Percentiles rank a stretch among this genome's conserved stretches.
These are phyloP conservation scores for Motacilla tschutschensis DNA, from an alignment of 2,113 vertebrate genomes.

Conservation along the genomic window DNA sequence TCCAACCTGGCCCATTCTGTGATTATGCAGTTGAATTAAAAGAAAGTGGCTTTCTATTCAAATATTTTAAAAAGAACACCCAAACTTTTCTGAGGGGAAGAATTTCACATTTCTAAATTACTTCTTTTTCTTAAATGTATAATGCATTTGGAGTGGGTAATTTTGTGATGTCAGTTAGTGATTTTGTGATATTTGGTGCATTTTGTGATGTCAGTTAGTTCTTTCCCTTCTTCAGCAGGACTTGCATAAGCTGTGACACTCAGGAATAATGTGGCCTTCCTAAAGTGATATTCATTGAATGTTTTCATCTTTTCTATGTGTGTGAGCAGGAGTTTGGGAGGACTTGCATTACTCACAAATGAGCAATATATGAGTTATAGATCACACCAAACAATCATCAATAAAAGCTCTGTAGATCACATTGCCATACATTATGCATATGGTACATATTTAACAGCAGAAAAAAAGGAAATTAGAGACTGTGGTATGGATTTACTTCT, in stretches of 20 bases:
- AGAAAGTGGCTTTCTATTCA: neutral
- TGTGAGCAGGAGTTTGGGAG: constrained; percentile 32
- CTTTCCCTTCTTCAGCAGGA: neutral
- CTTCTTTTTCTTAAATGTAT: neutral
- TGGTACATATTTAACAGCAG: constrained; percentile 6
- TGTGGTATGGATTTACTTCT: neutral
- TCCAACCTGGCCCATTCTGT: neutral
- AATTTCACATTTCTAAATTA: neutral
- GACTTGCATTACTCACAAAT: constrained; percentile 43
- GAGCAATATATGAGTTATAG: constrained; percentile 41
- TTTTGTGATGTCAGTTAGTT: neutral
- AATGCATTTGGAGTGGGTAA: neutral
- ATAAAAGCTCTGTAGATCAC: neutral
- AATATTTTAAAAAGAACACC: neutral
- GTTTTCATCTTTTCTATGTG: neutral
- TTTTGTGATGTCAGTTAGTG: neutral
- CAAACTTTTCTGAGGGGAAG: neutral
- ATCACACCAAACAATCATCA: constrained; percentile 38
- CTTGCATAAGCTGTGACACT: constrained; percentile 39
- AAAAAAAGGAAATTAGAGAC: neutral
- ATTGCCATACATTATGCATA: constrained; percentile 28
- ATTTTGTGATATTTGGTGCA: no score
- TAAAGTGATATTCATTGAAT: neutral
- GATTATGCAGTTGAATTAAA: neutral
- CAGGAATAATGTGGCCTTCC: constrained; percentile 8